phyloP scores from a whole-genome alignment of 2,113 vertebrate genomes.

The Grammatotria lemairii region DNA sequence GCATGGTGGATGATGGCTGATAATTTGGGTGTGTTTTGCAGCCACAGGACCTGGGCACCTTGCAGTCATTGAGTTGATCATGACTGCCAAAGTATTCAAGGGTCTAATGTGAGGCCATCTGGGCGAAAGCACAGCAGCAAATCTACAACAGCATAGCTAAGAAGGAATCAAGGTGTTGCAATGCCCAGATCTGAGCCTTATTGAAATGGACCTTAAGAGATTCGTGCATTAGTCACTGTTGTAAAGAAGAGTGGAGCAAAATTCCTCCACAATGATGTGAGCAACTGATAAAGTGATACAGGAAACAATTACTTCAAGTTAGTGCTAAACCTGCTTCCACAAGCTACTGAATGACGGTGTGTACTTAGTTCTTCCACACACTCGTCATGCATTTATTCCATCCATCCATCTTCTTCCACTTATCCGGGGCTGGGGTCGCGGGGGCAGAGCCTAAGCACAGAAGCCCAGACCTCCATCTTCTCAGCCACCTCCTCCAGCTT shows the following conservation, averaged over 20 bases:
- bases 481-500: background rate
- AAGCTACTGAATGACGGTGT: background rate
- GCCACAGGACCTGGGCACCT: background rate
- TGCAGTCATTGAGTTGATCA: background rate
- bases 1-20: background rate
- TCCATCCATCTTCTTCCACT: background rate
- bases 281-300: background rate
- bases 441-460: background rate
- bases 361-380: background rate
- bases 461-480: background rate
- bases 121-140: accelerated
- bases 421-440: accelerated
- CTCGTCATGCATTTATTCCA: background rate
- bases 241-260: background rate
- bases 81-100: background rate
- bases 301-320: background rate
- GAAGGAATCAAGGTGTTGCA: background rate
- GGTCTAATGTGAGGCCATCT: background rate
- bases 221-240: background rate
- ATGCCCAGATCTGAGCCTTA: background rate
- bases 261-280: background rate
- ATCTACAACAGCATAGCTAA: background rate
- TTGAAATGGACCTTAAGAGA: background rate
- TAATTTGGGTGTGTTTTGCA: background rate
- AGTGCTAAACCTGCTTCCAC: background rate